Percentiles rank a stretch among this genome's conserved stretches.
These are phyloP conservation scores for Polydrusus cervinus DNA, from an alignment of 2,888 invertebrate species.

Conservation along the genomic window DNA sequence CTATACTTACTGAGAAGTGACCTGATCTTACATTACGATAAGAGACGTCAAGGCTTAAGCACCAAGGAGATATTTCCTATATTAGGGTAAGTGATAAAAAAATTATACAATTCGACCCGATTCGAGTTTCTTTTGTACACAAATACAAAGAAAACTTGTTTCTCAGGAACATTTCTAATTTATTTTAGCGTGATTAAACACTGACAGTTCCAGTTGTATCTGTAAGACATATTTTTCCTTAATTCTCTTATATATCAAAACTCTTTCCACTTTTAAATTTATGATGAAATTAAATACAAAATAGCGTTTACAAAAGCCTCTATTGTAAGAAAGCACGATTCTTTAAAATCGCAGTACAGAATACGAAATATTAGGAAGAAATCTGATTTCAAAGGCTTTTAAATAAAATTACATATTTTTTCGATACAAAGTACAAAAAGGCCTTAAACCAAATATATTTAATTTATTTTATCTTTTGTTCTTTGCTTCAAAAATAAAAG, in stretches of 20 bases:
- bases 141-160: not conserved
- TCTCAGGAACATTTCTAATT: slow-evolving; percentile 6
- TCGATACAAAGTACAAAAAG: not conserved
- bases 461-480: slow-evolving; percentile 5
- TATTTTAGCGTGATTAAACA: slow-evolving; percentile 39
- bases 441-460: not conserved
- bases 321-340: slow-evolving; percentile 24
- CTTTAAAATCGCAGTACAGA: slow-evolving; percentile 16
- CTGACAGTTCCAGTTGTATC: slow-evolving; percentile 37
- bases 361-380: slow-evolving; percentile 11
- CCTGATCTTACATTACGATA: too few relatives aligned
- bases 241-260: slow-evolving; percentile 39
- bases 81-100: too few relatives aligned
- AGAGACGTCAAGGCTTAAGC: too few relatives aligned
- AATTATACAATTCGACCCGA: too few relatives aligned
- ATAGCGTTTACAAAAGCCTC: slow-evolving; percentile 31
- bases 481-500: not conserved
- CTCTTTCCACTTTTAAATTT: slow-evolving; percentile 29
- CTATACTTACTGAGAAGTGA: too few relatives aligned
- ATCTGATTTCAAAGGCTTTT: not conserved
- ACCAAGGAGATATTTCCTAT: too few relatives aligned
- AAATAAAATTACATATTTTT: slow-evolving; percentile 3
- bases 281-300: slow-evolving; percentile 44
- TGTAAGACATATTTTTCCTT: slow-evolving; percentile 31
- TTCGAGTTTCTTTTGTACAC: too few relatives aligned